These are phyloP conservation scores for Adineta ricciae DNA, from an alignment of 2,888 invertebrate genomes.

Conservation along the genomic window DNA sequence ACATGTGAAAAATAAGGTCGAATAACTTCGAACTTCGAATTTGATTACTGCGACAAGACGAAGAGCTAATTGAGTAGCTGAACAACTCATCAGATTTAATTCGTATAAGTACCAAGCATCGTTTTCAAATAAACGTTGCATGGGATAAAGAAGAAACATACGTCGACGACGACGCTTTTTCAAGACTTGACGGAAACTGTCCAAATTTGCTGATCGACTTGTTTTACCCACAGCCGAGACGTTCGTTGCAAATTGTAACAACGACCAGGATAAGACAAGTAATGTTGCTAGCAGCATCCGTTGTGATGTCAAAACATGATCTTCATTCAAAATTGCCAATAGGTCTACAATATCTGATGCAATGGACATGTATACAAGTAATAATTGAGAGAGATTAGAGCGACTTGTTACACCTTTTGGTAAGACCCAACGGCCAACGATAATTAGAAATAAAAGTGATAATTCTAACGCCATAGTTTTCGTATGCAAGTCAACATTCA, in stretches of 20 bases:
- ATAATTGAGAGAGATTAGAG: conserved; percentile 48
- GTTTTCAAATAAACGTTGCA: background rate
- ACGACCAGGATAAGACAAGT: conserved; percentile 44
- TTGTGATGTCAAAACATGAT: conserved; percentile 39
- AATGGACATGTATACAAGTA: conserved; percentile 49
- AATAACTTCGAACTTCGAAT: conserved; percentile 41
- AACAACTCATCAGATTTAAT: background rate
- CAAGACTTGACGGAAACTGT: background rate
- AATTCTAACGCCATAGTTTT: conserved; percentile 33
- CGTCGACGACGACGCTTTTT: background rate
- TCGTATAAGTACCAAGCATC: background rate
- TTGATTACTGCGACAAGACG: conserved; percentile 42
- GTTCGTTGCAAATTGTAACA: conserved; percentile 46
- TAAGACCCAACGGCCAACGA: conserved; percentile 29
- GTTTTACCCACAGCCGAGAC: conserved; percentile 35
- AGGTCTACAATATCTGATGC: conserved; percentile 44
- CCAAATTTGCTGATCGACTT: background rate
- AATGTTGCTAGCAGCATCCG: conserved; percentile 41
- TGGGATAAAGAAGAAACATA: background rate
- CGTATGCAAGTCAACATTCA: background rate
- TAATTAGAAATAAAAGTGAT: conserved; percentile 24
- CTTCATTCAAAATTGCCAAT: conserved; percentile 40
- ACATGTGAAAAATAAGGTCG: conserved; percentile 44
- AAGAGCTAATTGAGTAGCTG: conserved; percentile 37
- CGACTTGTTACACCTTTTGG: conserved; percentile 40